phyloP scores from a whole-genome alignment of 2,113 vertebrate species.

The Bucco capensis region DNA sequence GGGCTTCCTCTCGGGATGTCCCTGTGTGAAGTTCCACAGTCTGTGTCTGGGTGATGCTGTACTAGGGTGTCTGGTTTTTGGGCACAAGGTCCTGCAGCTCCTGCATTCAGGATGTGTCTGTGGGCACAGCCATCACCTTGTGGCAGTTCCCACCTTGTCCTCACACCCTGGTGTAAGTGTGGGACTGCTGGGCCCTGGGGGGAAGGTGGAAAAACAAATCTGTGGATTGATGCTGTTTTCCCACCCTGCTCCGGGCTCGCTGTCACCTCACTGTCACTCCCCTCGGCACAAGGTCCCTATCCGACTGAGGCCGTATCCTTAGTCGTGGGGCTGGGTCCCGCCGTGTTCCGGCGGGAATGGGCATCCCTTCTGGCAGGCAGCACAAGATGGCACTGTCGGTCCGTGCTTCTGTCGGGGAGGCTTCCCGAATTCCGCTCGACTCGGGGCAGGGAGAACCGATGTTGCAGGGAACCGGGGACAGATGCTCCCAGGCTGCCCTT shows the following conservation, averaged over 20 bases:
- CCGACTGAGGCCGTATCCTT: background rate
- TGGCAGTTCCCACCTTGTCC: fast-evolving
- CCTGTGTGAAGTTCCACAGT: fast-evolving
- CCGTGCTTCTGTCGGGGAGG: background rate
- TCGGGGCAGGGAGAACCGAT: background rate
- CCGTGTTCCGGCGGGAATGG: background rate
- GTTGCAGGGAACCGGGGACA: too few species aligned
- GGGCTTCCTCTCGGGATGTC: fast-evolving
- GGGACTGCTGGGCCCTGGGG: too few species aligned
- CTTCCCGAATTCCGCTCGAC: background rate
- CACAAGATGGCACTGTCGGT: constrained; percentile 38
- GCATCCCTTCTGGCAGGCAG: background rate
- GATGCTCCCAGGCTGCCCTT: background rate
- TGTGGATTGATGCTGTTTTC: background rate
- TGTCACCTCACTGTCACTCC: background rate
- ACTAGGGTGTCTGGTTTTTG: fast-evolving
- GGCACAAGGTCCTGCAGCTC: background rate
- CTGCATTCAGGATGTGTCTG: fast-evolving
- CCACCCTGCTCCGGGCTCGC: background rate
- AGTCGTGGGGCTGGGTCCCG: background rate
- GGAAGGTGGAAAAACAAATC: background rate
- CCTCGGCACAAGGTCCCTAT: too few species aligned
- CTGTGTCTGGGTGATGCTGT: fast-evolving
- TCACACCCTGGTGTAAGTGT: fast-evolving
- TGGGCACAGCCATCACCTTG: fast-evolving